Evolutionary conservation across 2,797 vertebrate genomes (phyloP), one percentile per base, ranked within the genome.

Genomic region (Adelosebastes latens): DNA sequence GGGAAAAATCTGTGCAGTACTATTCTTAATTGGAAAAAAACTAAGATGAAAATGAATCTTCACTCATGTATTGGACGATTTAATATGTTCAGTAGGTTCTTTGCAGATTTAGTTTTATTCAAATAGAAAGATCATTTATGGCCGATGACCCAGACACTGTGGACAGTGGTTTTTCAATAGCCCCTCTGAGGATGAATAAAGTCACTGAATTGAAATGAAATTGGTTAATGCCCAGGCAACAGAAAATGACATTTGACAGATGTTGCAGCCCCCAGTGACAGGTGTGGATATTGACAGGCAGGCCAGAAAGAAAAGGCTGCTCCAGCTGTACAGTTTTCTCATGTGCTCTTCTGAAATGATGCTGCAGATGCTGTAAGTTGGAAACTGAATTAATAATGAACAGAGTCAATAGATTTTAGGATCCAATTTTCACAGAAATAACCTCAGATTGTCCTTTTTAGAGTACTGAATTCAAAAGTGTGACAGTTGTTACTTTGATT

Each of bases 391-490:
- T 79, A 85, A 84, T 85, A 79, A 90, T 83, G 75, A 84, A 81
- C 58, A 63, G 59, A 85, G 60, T 82, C 69, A 75, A 88, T 80
- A 77, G 75, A 88, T 88, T 80, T 87, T 80, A 81, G 79, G 70
- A 83, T 92, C 79, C 83, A 85, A 81, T 89, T 91, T 86, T 88
- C 71, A 36, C 39, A 70, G 73, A 81, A 84, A 91, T 88, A 89
- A 89, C 87, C 88, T 91, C 82, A 77, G 79, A 83, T 81, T 89
- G 79, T 85, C 81, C 80, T 87, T 31, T 13, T 72, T 20, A 52
- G 79, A 72, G 72, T 85, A 81, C 80, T 82, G 64, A 87, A 89
- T 87, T 91, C 0, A 65, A 68, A 82, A 52, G 22, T 55, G 55
- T 59, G 52, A 62, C 49, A 82, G 29, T 58, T 68, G 31, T 69